These are phyloP conservation scores for Knipowitschia caucasica DNA, from an alignment of 2,797 vertebrate species.

Conservation along the genomic window DNA sequence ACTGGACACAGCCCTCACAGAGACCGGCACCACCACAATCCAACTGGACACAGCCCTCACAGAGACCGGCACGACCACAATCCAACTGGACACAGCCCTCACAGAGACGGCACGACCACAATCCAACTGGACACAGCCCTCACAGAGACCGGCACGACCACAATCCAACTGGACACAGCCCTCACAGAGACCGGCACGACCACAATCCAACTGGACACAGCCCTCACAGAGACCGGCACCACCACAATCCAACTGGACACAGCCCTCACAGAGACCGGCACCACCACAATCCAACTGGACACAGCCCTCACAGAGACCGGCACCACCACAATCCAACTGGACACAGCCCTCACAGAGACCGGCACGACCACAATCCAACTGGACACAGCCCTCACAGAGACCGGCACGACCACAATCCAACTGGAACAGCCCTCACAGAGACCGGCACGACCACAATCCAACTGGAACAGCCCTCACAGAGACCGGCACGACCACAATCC, in stretches of 20 bases:
- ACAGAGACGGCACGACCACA: slow-evolving; percentile 64
- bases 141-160: slow-evolving; percentile 62
- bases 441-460: slow-evolving; percentile 61
- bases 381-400: too few relatives aligned
- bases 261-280: too few relatives aligned
- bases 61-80: slow-evolving; percentile 63
- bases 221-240: too few relatives aligned
- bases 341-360: too few relatives aligned
- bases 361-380: slow-evolving; percentile 61
- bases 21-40: slow-evolving; percentile 62
- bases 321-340: slow-evolving; percentile 61
- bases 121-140: slow-evolving; percentile 53
- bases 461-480: too few relatives aligned
- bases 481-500: slow-evolving; percentile 62
- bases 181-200: slow-evolving; percentile 59
- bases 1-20: too few relatives aligned
- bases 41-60: too few relatives aligned
- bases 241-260: slow-evolving; percentile 60
- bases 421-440: too few relatives aligned
- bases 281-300: slow-evolving; percentile 61
- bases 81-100: slow-evolving; percentile 53
- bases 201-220: slow-evolving; percentile 60
- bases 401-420: slow-evolving; percentile 61
- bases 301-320: too few relatives aligned
- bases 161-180: slow-evolving; percentile 57